phyloP scores from a whole-genome alignment of 2,113 vertebrate species.

The Semnornis frantzii region DNA sequence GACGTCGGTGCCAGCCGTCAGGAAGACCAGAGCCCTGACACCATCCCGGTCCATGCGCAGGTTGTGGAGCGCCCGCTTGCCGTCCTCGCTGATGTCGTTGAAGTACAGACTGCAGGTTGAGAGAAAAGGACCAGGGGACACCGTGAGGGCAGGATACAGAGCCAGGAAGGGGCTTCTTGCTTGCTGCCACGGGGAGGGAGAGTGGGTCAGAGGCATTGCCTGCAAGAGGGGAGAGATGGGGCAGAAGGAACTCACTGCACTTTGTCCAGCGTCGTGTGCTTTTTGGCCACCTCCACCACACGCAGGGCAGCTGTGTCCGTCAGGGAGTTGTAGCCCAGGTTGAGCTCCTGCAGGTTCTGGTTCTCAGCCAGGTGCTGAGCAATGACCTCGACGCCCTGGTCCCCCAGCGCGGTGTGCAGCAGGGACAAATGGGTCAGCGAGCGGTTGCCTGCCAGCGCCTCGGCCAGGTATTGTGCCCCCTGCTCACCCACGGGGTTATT shows the following conservation, averaged over 20 bases:
- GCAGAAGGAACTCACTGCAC: slow-evolving; percentile 80
- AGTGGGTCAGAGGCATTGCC: fast-evolving
- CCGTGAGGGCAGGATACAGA: not conserved
- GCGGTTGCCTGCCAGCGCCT: slow-evolving; percentile 82
- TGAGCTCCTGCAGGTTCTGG: slow-evolving; percentile 84
- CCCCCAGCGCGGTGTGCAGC: slow-evolving; percentile 88
- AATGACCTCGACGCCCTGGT: slow-evolving; percentile 79
- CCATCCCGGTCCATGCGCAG: slow-evolving; percentile 64
- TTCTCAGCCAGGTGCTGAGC: slow-evolving; percentile 79
- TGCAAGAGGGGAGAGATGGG: fast-evolving
- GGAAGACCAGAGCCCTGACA: slow-evolving; percentile 86
- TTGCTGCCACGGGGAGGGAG: slow-evolving; percentile 23
- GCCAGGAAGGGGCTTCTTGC: too few relatives aligned
- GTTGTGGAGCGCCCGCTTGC: slow-evolving; percentile 81
- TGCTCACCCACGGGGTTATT: slow-evolving; percentile 84
- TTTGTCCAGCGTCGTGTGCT: slow-evolving; percentile 81
- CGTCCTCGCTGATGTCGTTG: slow-evolving; percentile 90
- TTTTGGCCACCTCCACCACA: slow-evolving; percentile 86
- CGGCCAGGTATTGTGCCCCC: slow-evolving; percentile 78
- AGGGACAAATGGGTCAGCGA: slow-evolving; percentile 85
- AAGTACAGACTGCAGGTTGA: slow-evolving; percentile 85
- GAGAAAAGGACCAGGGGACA: not conserved
- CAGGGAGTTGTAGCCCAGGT: slow-evolving; percentile 92
- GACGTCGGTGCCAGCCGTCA: slow-evolving; percentile 86
- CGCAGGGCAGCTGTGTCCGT: slow-evolving; percentile 82